These are phyloP conservation scores for Fulica atra DNA, from an alignment of 2,113 vertebrate genomes.

Conservation along the genomic window DNA sequence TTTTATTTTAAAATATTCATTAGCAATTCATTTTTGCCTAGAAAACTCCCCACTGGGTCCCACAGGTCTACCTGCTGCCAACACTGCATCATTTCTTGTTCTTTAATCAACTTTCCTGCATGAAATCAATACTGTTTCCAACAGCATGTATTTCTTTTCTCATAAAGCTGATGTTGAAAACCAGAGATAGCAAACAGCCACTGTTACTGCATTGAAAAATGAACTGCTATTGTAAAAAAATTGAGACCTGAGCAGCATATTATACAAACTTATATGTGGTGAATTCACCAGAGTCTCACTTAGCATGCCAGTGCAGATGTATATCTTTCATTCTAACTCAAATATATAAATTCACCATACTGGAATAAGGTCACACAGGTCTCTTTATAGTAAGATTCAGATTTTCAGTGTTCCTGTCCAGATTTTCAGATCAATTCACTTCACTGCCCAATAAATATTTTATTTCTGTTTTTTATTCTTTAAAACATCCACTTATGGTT, in stretches of 20 bases:
- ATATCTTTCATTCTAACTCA: not conserved
- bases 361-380: not conserved
- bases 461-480: not conserved
- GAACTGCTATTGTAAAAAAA: not conserved
- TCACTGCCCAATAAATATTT: fast-evolving
- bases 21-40: not conserved
- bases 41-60: not conserved
- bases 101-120: not conserved
- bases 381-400: not conserved
- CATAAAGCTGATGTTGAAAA: not conserved
- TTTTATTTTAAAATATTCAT: not conserved
- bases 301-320: not conserved
- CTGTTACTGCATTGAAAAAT: not conserved
- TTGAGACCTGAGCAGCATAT: not conserved
- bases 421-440: not conserved
- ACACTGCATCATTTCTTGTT: not conserved
- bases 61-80: not conserved
- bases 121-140: not conserved
- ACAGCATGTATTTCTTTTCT: not conserved
- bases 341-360: not conserved
- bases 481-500: not conserved
- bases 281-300: not conserved
- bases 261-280: not conserved
- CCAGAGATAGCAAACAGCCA: not conserved
- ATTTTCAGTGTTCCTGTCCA: not conserved